A percentile compares a stretch with the other conserved stretches of the same genome.
Conservation (phyloP, 1,140 invertebrate species). For the Drosophila lacteicornis region DNA sequence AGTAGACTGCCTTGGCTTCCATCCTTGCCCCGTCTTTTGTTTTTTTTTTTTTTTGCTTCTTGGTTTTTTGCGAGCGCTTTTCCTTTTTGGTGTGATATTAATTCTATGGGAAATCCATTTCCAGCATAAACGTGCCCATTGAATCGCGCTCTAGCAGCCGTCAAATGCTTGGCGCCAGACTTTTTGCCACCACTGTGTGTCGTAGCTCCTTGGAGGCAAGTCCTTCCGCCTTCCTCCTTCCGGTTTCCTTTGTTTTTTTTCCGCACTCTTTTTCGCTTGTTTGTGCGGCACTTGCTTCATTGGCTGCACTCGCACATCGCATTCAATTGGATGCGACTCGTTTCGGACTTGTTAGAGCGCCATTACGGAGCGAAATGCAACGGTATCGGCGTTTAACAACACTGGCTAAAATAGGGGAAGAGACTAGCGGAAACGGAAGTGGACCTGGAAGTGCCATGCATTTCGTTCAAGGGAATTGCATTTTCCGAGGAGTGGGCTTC, state of each 20-base stretch:
- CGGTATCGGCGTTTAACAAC: conserved; percentile 30
- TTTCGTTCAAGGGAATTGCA: neutral
- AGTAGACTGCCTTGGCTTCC: conserved; percentile 30
- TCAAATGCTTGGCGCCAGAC: conserved; percentile 69
- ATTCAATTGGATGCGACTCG: conserved; percentile 38
- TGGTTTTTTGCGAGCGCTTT: conserved; percentile 30
- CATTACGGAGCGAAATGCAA: conserved; percentile 11
- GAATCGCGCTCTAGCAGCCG: conserved; percentile 54
- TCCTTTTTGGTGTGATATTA: conserved; percentile 70
- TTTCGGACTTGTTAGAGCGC: conserved; percentile 31
- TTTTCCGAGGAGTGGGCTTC: neutral
- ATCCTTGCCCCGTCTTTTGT: conserved; percentile 9
- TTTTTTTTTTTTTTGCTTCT: neutral
- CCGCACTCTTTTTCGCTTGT: neutral
- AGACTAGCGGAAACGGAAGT: conserved; percentile 5
- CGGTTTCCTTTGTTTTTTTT: conserved; percentile 11
- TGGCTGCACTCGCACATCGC: conserved; percentile 27
- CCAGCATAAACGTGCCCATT: conserved; percentile 74
- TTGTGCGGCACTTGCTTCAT: conserved; percentile 35
- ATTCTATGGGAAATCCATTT: conserved; percentile 77
- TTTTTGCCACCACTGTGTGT: conserved; percentile 32
- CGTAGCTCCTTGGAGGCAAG: conserved; percentile 21
- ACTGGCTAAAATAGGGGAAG: neutral
- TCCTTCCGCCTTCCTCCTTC: conserved; percentile 4
- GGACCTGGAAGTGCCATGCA: conserved; percentile 5